Base-by-base conservation (phyloP, 2,888 invertebrate genomes). In the Polyploca ridens region DNA sequence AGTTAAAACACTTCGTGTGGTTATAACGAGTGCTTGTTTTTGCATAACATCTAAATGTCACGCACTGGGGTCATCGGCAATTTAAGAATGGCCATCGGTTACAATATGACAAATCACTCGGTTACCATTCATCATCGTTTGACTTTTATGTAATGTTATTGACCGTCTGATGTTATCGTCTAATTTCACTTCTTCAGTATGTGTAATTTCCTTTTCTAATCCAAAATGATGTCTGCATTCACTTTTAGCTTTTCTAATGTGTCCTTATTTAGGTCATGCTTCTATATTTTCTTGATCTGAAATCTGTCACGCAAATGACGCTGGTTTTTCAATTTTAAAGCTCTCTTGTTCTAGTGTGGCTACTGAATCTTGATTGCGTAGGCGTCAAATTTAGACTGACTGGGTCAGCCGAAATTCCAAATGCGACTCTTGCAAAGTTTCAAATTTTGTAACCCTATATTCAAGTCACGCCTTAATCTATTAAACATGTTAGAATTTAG, bases 31-130 rank as follows among this genome's bases (percentile, higher is more conserved):
- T 70, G 61, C 64, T 64, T 64, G 66, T 67, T 69, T 66, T 75
- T 68, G 73, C 73, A 75, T 73, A 68, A 65, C 58, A 62, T 58
- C 67, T 66, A 77, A 79, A 80, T 79, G 78, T 66, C 76, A 79
- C 64, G 41, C 13, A 13, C 41, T 13, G 73, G n/a, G 59, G 59
- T 60, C 59, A 16, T 38, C 59, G 35, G 35, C 16, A 11, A 35
- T 33, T 59, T 59, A 49, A 54, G 19, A 54, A 54, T 54, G 10
- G 19, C 54, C 54, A 54, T 54, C 54, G 46, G n/a, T n/a, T n/a
- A 46, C 5, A 14, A n/a, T 11, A 60, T 35, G 35, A 35, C 67
- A 60, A 38, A 33, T 59, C 35, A 38, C n/a, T 60, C 16, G 16
- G 19, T 46, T 5, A 33, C 33, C 58, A 58, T 58, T 58, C 35